Evolutionary conservation across 2,113 vertebrate genomes (phyloP), one percentile per base, ranked within the genome.

Genomic region (Falco punctatus): DNA sequence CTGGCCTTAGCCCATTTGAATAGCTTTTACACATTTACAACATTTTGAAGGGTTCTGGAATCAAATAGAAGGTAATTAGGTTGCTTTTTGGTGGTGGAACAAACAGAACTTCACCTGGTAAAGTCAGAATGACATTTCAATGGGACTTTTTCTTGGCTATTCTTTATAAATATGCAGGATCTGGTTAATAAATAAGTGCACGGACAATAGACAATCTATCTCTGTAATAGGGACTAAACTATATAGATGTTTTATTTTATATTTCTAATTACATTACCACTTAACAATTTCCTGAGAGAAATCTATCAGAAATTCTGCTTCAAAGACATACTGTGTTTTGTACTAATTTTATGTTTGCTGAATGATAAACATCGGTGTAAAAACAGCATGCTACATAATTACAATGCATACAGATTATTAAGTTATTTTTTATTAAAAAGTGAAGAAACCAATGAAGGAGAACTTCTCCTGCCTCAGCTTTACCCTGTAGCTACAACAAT

Each of bases 41-140:
- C 64, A 64, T 90, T 90, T 70, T 94, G 74, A 96, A 96, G 93
- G 27, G 89, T 78, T 88, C 57, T 82, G 62, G 66, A 92, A 81
- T 40, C 74, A 61, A 66, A 74, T 24, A 62, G 33, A 32, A 84
- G 81, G 51, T 95, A 94, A 96, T 94, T 93, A 97, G 72, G 42
- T 82, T 90, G 61, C 78, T 89, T 95, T 96, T 92, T 0, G 3
- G 35, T 1, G 4, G 49, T 71, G 78, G 82, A 96, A 91, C 80
- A 90, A 95, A 96, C 79, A 96, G 79, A 96, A 95, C 61, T 90
- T 96, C 70, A 87, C 55, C 54, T 59, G 26, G n/a, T 70, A 72
- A 96, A 94, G 86, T 89, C 91, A 95, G 48, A 95, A 88, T 75
- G 93, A 92, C 87, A 94, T 95, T 95, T 97, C 71, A 92, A 49